A percentile compares a stretch with the other conserved stretches of the same genome.
phyloP scores from a whole-genome alignment of 1,140 invertebrate species.

The Bombus impatiens region DNA sequence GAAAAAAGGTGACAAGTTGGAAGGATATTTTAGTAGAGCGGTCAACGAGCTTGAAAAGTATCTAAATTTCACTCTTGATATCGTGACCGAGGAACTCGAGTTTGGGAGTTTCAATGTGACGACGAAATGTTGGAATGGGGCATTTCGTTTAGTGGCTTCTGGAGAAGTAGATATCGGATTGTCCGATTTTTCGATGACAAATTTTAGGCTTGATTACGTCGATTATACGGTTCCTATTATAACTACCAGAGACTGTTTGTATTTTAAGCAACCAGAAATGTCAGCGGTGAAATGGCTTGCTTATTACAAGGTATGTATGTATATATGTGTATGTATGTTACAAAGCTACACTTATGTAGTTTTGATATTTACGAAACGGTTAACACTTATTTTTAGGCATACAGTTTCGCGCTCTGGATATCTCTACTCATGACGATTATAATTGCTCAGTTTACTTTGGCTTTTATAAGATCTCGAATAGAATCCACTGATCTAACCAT shows the following conservation, averaged over 20 bases:
- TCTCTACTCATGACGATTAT: constrained; percentile 33
- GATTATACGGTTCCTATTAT: constrained; percentile 70
- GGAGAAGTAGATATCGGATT: constrained; percentile 47
- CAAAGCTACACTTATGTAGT: neutral
- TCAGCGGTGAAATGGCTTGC: constrained; percentile 63
- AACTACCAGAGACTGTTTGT: constrained; percentile 46
- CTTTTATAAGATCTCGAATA: constrained; percentile 23
- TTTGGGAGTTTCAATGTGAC: constrained; percentile 22
- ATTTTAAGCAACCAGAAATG: constrained; percentile 53
- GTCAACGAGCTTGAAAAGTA: constrained; percentile 10
- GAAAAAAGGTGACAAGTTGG: neutral
- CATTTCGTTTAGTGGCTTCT: constrained; percentile 26
- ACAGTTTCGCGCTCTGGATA: constrained; percentile 50
- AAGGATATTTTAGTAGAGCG: neutral
- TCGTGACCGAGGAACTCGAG: neutral
- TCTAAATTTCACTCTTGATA: constrained; percentile 50
- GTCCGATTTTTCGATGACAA: constrained; percentile 64
- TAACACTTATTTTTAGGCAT: constrained; percentile 33
- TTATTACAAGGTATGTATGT: constrained; percentile 62
- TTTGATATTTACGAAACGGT: neutral
- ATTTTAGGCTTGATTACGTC: constrained; percentile 53
- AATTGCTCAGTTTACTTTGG: constrained; percentile 17
- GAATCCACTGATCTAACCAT: neutral
- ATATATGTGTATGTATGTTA: too few species aligned
- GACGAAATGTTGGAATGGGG: constrained; percentile 46